Evolutionary conservation across 2,797 vertebrate species (phyloP), one percentile per base, ranked within the genome.

Genomic region (Leptatherina wallacei): DNA sequence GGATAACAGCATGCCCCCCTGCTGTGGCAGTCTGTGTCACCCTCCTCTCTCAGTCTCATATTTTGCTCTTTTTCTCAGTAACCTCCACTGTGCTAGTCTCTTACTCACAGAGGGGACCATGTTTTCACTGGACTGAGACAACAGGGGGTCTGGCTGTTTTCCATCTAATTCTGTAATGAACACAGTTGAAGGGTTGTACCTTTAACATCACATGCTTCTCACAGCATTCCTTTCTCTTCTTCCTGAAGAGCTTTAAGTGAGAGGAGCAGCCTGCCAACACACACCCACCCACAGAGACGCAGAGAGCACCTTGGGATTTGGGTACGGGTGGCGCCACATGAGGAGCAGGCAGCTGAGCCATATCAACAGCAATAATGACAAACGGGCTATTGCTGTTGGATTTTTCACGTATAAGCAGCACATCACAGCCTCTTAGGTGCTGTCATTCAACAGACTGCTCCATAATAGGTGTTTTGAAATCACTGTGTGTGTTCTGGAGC

Each of bases 301-400:
- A 30, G 27, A 30, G n/a, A 55, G 78, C 62, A 84, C 55, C 49
- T 72, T 84, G 82, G 83, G 88, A 84, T 81, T 75, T 68, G 38
- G 63, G 56, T 71, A 66, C 4, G 35, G 61, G 61, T 69, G 74
- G 72, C 27, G 63, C 76, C 77, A 85, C 60, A 54, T 84, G 81
- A 86, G 79, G 80, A 79, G 75, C 62, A 85, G 77, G 74, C 90
- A 92, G 87, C 91, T 91, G 88, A 72, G 69, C 73, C 44, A 77
- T 71, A 85, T 87, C 83, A 89, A 54, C 55, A 44, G 73, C 36
- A 78, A 78, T 82, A 75, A 85, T 90, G 90, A 91, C 83, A 86
- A 89, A 88, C 14, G 63, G 81, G 68, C 40, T 61, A 70, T 81
- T 83, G 74, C 79, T 87, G 82, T 86, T 71, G 78, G 35, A 80